phyloP scores from a whole-genome alignment of 2,797 vertebrate species.

The Cottoperca gobio region DNA sequence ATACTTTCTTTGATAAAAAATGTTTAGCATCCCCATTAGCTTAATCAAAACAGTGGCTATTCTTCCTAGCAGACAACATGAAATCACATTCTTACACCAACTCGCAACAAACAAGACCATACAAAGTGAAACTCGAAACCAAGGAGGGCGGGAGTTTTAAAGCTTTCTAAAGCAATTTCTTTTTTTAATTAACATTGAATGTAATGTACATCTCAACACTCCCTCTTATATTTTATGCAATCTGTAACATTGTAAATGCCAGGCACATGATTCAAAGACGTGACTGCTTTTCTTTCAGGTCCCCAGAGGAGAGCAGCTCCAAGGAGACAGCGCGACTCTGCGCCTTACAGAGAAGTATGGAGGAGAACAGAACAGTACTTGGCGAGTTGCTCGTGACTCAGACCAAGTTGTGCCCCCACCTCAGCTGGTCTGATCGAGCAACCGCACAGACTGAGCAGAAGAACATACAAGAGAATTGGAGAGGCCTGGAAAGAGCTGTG shows the following conservation, averaged over 20 bases:
- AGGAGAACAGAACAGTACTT: conserved; percentile 83
- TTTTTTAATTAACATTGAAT: not conserved
- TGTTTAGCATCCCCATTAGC: too few species aligned
- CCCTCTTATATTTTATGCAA: not conserved
- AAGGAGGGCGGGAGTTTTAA: too few species aligned
- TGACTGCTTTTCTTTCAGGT: conserved; percentile 76
- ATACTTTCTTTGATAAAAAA: too few species aligned
- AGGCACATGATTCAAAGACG: not conserved
- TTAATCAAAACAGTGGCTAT: too few species aligned
- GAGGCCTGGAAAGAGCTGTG: conserved; percentile 77
- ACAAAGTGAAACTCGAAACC: too few species aligned
- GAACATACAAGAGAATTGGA: conserved; percentile 86
- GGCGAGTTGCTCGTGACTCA: conserved; percentile 81
- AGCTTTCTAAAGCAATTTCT: not conserved
- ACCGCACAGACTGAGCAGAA: conserved; percentile 79
- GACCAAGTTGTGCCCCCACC: conserved; percentile 72
- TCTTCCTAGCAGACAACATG: too few species aligned
- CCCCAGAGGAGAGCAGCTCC: conserved; percentile 81
- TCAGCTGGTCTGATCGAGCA: conserved; percentile 83
- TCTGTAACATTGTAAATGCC: not conserved
- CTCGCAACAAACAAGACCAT: too few species aligned
- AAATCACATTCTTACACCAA: too few species aligned
- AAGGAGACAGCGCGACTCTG: conserved; percentile 82
- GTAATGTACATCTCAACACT: not conserved
- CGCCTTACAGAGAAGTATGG: conserved; percentile 80